These are phyloP conservation scores for Eumacrocentrus americanus DNA, from an alignment of 2,888 invertebrate genomes.

Conservation along the genomic window DNA sequence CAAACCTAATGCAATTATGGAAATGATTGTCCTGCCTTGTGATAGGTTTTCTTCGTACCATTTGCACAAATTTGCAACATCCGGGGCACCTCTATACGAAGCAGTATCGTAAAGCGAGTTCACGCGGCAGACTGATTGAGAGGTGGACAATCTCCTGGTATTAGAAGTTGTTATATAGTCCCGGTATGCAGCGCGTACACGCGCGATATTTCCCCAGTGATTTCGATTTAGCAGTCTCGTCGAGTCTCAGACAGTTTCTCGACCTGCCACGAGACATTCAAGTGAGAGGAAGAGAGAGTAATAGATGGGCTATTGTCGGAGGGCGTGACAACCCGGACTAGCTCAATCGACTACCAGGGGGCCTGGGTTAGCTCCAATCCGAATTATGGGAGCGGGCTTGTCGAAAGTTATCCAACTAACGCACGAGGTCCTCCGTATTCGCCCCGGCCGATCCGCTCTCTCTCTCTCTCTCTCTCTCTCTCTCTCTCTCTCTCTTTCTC, in stretches of 20 bases:
- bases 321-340: slow-evolving; percentile 8
- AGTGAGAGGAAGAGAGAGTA: background rate
- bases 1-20: too few relatives aligned
- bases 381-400: slow-evolving; percentile 24
- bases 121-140: slow-evolving; percentile 39
- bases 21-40: too few relatives aligned
- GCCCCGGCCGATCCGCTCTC: background rate
- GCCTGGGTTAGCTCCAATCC: slow-evolving; percentile 8
- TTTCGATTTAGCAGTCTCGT: slow-evolving; percentile 20
- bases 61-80: too few relatives aligned
- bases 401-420: slow-evolving; percentile 26
- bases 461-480: slow-evolving; percentile 8
- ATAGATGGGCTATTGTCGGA: background rate
- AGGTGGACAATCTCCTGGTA: slow-evolving; percentile 37
- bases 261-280: background rate
- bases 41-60: too few relatives aligned
- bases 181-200: slow-evolving; percentile 27
- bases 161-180: slow-evolving; percentile 2
- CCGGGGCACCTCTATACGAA: too few relatives aligned
- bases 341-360: slow-evolving; percentile 17
- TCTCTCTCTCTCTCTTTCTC: too few relatives aligned
- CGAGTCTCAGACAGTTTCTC: slow-evolving; percentile 22
- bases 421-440: slow-evolving; percentile 9
- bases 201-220: slow-evolving; percentile 26
- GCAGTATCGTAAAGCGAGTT: too few relatives aligned